Evolutionary conservation across 2,888 invertebrate species (phyloP), one percentile per base, ranked within the genome.

Genomic region (Cheilosia urbana): DNA sequence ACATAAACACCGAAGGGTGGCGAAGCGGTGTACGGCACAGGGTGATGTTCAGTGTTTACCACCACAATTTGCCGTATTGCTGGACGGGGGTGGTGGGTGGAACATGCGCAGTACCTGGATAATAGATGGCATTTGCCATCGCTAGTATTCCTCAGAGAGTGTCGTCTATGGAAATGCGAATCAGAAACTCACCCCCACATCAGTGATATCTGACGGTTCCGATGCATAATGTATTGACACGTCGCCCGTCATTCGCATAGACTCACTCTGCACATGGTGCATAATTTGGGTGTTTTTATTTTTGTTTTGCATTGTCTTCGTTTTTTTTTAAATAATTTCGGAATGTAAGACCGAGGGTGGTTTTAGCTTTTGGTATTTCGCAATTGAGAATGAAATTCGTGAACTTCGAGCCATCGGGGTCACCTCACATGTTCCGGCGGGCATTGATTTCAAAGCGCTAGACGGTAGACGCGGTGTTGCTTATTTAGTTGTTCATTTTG

Each of bases 151-250:
- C 68, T 62, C 57, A 15, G 81, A 85, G 76, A 80, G 47, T 66
- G 45, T 55, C 37, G 68, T 77, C 85, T 63, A 85, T 85, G 62
- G 37, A 72, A 81, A 85, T 85, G 81, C 80, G 80, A 80, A 42
- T 57, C 57, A 62, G 47, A 42, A 40, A 49, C 55, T 72, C 68
- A 77, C 63, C 71, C 62, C 40, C 42, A 15, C 7, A 17, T 7
- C 45, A n/a, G 34, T 24, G 21, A 30, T 51, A 19, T 15, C 30
- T 62, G 37, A 73, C 68, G 80, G 80, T 84, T 79, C 79, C 80
- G 75, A 84, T 84, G 84, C 84, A 80, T 66, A 40, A 49, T 24
- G 55, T 55, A 40, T 34, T 21, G 55, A 11, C 69, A 65, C 65
- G 63, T 76, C 53, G 19, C 37, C 47, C 51, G 51, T 24, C 34